A percentile compares a stretch with the other conserved stretches of the same genome.
Conservation (phyloP, 2,113 vertebrate genomes). For the Sander lucioperca region DNA sequence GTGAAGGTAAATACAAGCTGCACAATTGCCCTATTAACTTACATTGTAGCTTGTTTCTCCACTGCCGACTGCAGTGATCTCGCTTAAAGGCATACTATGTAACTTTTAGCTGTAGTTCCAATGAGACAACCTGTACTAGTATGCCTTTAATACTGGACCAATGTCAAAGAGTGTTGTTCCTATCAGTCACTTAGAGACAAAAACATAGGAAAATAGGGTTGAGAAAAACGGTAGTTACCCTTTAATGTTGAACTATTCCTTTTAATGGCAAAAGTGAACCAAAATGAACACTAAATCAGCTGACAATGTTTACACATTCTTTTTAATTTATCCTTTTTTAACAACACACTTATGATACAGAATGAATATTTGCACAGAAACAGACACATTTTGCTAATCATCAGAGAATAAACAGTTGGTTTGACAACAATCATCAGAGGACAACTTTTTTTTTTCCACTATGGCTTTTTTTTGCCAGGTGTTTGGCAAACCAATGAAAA, state of each 20-base stretch:
- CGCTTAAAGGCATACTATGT: no score
- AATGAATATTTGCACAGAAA: conserved; percentile 72
- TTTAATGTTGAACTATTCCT: not conserved
- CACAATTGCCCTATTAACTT: no score
- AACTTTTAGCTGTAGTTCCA: no score
- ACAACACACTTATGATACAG: conserved; percentile 73
- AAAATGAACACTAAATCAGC: conserved; percentile 12
- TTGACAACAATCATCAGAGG: conserved; percentile 55
- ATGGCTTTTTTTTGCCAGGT: conserved; percentile 41
- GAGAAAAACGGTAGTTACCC: no score
- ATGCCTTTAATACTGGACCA: no score
- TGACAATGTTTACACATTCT: conserved; percentile 53
- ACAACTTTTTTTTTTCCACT: conserved; percentile 14
- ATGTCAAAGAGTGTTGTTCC: no score
- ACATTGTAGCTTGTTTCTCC: no score
- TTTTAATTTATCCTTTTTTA: conserved; percentile 68
- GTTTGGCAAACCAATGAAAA: conserved; percentile 35
- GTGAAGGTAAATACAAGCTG: no score
- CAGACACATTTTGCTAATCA: conserved; percentile 47
- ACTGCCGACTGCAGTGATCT: no score
- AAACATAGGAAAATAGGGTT: no score
- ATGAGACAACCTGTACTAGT: no score
- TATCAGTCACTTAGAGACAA: no score
- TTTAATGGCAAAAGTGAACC: not conserved
- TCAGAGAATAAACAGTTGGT: conserved; percentile 62